Evolutionary conservation across 1,140 invertebrate species (phyloP), one percentile per base, ranked within the genome.

Genomic region (Drosophila navojoa): DNA sequence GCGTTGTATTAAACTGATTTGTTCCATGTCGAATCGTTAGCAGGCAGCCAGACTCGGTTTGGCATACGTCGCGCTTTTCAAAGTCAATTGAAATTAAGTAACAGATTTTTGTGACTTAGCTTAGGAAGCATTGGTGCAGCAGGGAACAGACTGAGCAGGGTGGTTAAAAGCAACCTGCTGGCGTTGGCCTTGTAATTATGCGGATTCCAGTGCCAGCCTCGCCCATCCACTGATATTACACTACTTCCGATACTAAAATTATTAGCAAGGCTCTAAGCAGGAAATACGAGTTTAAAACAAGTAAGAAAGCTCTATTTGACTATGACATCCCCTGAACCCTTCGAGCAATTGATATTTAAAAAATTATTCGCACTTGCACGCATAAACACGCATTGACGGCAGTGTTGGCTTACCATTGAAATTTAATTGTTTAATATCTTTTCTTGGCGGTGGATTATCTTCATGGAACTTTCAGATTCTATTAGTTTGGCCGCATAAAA

Each of bases 1-100:
- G 40, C 25, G 58, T 55, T 74, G 62, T 87, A 89, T 84, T 89
- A 82, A 87, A 87, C 82, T 77, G 82, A 87, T 87, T 87, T 89
- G 84, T 87, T 84, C 79, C 82, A 78, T 72, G 79, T 66, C 62
- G 52, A 87, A 86, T 70, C 79, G 62, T 60, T 74, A 66, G 70
- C 78, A 64, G 74, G 61, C 77, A 79, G 53, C 55, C 49, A 29
- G 58, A 61, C 44, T 57, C 53, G 47, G 53, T 71, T 62, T 60
- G 61, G 29, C 71, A 62, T 69, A 64, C 70, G 75, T 77, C 75
- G 75, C 77, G 81, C 78, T 70, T 70, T 69, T 87, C 82, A 89
- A 87, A 87, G 84, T 87, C 82, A 87, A 87, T 87, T 87, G 84
- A 87, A 87, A 87, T 87, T 89, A 89, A 79, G 79, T 89, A 87